Conservation (phyloP, 2,888 invertebrate genomes). For the Blera fallax region DNA sequence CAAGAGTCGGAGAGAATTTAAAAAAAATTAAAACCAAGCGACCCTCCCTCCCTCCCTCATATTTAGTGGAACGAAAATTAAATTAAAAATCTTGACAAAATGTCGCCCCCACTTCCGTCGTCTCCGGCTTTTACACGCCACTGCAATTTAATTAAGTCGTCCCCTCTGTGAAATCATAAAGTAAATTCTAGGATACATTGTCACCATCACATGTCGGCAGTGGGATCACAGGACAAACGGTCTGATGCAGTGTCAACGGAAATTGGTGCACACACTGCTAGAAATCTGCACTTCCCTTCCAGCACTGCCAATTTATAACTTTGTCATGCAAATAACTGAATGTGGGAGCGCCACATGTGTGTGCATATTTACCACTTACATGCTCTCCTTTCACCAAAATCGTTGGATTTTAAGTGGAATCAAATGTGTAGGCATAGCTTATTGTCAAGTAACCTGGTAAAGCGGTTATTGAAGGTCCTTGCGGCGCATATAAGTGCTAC, state of each 20-base stretch:
- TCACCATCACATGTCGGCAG: background rate
- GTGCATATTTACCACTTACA: background rate
- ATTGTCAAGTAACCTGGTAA: background rate
- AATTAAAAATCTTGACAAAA: conserved; percentile 30
- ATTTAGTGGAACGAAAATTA: conserved; percentile 3
- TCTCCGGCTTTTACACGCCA: background rate
- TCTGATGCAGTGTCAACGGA: background rate
- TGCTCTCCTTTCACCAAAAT: background rate
- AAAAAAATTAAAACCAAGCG: background rate
- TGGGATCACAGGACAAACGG: background rate
- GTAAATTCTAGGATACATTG: conserved; percentile 16
- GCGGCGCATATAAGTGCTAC: background rate
- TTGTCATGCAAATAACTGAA: background rate
- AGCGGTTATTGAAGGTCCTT: background rate
- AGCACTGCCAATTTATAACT: conserved; percentile 14
- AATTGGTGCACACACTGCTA: conserved; percentile 1
- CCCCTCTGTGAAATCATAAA: conserved; percentile 24
- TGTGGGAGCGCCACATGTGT: background rate
- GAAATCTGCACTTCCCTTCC: conserved; percentile 26
- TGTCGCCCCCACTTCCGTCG: conserved; percentile 3
- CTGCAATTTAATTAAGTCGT: conserved; percentile 45
- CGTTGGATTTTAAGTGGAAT: background rate
- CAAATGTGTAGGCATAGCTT: background rate
- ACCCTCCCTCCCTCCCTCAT: background rate
- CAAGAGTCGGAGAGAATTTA: background rate